Percentiles rank a stretch among this genome's conserved stretches.
These are phyloP conservation scores for Tragelaphus scriptus DNA, from an alignment of 2,113 vertebrate species.

Conservation along the genomic window DNA sequence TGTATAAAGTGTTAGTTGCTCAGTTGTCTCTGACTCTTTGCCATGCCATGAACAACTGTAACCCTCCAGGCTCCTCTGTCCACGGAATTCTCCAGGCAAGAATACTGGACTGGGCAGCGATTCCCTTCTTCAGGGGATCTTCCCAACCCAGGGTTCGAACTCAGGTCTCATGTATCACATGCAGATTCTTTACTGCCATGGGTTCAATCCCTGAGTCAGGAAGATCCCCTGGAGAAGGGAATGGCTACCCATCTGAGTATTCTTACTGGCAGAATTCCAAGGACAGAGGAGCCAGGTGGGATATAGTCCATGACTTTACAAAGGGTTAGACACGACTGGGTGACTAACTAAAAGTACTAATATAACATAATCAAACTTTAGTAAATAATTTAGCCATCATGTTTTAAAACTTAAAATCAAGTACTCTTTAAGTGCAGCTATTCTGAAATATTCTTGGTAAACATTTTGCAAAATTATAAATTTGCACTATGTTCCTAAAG, in stretches of 20 bases:
- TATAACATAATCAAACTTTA: neutral
- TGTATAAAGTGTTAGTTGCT: neutral
- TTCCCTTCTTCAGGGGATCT: neutral
- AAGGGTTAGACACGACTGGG: neutral
- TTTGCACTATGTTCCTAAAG: neutral
- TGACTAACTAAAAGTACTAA: neutral
- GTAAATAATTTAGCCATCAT: neutral
- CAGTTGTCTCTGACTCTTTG: neutral
- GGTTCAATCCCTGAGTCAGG: neutral
- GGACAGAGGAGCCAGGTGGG: accelerated
- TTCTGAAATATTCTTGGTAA: neutral
- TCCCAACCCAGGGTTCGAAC: neutral
- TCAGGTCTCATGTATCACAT: neutral
- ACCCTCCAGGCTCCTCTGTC: neutral
- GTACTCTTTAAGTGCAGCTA: neutral
- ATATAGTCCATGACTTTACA: neutral
- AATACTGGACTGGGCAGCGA: neutral
- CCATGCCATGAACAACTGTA: neutral
- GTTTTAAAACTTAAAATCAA: neutral
- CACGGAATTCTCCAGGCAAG: neutral
- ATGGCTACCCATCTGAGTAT: neutral
- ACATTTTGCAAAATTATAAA: neutral
- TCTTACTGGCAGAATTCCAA: neutral
- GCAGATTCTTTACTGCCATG: neutral
- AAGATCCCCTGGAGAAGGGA: neutral